Base-by-base conservation (phyloP, 1,140 invertebrate genomes). In the Bombus affinis region DNA sequence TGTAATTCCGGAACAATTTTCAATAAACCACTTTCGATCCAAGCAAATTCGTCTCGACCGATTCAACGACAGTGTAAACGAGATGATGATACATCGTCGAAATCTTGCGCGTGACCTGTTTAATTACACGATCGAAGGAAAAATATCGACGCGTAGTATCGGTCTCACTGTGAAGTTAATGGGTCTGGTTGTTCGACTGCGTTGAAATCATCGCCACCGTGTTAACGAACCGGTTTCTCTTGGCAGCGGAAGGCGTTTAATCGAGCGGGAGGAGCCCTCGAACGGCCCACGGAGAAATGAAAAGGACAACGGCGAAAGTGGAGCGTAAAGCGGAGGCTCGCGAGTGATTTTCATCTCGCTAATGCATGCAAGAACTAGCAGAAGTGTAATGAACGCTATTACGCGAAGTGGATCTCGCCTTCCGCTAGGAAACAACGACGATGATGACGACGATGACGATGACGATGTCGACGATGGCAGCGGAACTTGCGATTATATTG, bases 321-420 rank as follows among this genome's bases (percentile, higher is more conserved):
- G 81, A 62, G 39, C 75, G 53, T 53, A 28, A 59, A 76, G 66
- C 44, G 65, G 47, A 42, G 65, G n/a, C 66, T 80, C n/a, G 44
- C 18, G 70, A 57, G 70, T 62, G 44, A 84, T 81, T 85, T 89
- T 88, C 77, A 90, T 91, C 84, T 81, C 44, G 79, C 78, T 89
- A 83, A 91, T 91, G 89, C 83, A 77, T 77, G 88, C 86, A 84
- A 86, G 80, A 86, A 86, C 57, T 76, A 87, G 32, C 42, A 77
- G 74, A 37, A 78, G 78, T 74, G 37, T 59, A 81, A 87, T 66
- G 70, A 81, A 76, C 59, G 74, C 70, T 89, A 88, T 86, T 88
- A 89, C 47, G 57, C 66, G 47, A 81, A 88, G 59, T 83, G 35
- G 66, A 57, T 78, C 1, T 81, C 70, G 83, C 62, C n/a, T 37